Evolutionary conservation across 2,888 invertebrate species (phyloP).

Genomic region (Andrena minutula): DNA sequence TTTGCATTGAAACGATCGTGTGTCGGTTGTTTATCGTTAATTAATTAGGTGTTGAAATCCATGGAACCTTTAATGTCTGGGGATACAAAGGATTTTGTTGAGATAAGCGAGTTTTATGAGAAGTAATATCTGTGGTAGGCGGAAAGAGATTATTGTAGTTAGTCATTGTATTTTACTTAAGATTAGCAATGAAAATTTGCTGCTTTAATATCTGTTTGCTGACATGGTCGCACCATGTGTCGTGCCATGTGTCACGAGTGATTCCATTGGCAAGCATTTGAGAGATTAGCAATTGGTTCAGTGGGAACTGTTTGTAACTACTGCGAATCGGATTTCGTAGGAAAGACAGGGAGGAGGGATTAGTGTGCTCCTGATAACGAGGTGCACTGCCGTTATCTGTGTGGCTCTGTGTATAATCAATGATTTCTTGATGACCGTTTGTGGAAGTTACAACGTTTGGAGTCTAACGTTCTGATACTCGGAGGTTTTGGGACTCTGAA

Average conservation of each 20-base stretch:
- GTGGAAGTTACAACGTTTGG: not conserved
- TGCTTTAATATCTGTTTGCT: constrained; percentile 3
- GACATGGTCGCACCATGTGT: constrained; percentile 1
- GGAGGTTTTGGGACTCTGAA: not conserved
- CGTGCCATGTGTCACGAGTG: not conserved
- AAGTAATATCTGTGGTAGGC: not conserved
- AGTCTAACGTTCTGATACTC: not conserved
- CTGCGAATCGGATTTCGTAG: not conserved
- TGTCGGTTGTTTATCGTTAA: not conserved
- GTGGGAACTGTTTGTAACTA: not conserved
- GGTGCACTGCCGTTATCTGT: not conserved
- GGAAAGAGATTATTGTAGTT: not conserved
- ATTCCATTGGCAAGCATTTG: not conserved
- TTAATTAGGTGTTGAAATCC: not conserved
- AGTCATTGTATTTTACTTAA: not conserved
- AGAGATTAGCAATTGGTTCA: not conserved
- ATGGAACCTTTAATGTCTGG: not conserved
- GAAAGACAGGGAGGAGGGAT: not conserved
- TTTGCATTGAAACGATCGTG: not conserved
- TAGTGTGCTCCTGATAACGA: not conserved
- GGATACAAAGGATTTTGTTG: not conserved
- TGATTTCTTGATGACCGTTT: not conserved
- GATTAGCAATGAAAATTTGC: not conserved
- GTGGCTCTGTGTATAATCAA: not conserved
- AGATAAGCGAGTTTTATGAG: too few species aligned